Percentiles rank a stretch among this genome's conserved stretches.
These are phyloP conservation scores for Argyrosomus japonicus DNA, from an alignment of 2,113 vertebrate genomes.

Conservation along the genomic window DNA sequence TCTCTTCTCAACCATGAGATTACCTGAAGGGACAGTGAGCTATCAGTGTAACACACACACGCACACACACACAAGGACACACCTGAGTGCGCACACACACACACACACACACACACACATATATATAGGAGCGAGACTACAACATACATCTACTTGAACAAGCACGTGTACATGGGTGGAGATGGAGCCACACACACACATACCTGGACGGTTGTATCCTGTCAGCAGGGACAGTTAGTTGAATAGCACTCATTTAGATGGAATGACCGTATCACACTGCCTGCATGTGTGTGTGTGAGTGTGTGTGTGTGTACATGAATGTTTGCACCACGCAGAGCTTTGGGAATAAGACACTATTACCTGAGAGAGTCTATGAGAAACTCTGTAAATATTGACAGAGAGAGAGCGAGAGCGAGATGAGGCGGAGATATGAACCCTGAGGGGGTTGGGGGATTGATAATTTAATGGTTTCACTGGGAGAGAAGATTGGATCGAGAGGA, in stretches of 20 bases:
- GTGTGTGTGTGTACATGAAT: conserved; percentile 24
- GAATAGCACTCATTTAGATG: conserved; percentile 70
- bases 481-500: conserved; percentile 55
- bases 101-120: conserved; percentile 18
- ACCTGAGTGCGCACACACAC: conserved; percentile 13
- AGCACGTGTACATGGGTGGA: conserved; percentile 30
- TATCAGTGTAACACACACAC: conserved; percentile 48
- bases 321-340: conserved; percentile 44
- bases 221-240: conserved; percentile 69
- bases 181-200: conserved; percentile 10
- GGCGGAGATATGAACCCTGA: conserved; percentile 64
- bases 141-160: conserved; percentile 15
- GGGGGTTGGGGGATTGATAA: conserved; percentile 66
- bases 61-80: conserved; percentile 28
- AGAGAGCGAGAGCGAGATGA: conserved; percentile 48
- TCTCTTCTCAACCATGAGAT: conserved; percentile 73
- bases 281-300: neutral
- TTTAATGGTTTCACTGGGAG: conserved; percentile 78
- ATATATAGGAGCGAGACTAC: neutral
- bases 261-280: conserved; percentile 54
- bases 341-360: conserved; percentile 77
- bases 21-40: conserved; percentile 66
- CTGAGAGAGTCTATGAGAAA: conserved; percentile 66
- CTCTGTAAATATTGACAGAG: conserved; percentile 78
- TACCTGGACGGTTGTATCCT: conserved; percentile 27